phyloP scores from a whole-genome alignment of 2,888 invertebrate species.

The Diarsia rubi region DNA sequence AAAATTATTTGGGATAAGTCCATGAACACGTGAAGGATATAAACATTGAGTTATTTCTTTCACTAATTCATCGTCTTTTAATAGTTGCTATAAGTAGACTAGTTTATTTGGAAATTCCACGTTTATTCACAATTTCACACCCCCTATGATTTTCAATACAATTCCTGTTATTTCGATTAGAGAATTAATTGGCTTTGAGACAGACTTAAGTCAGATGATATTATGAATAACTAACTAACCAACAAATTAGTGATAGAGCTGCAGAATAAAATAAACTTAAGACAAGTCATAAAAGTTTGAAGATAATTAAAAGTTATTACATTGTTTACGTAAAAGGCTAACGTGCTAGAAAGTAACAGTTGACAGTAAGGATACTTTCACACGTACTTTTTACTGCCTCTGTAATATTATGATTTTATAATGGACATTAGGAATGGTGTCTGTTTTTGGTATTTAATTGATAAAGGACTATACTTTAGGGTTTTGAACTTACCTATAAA shows the following conservation, averaged over 20 bases:
- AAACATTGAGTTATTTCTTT: too few relatives aligned
- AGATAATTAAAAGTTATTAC: constrained; percentile 44
- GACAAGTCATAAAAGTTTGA: constrained; percentile 32
- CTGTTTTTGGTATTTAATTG: neutral
- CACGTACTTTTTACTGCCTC: constrained; percentile 11
- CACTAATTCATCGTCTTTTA: too few relatives aligned
- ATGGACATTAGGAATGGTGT: neutral
- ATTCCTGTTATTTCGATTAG: neutral
- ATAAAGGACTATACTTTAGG: neutral
- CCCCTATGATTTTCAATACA: neutral
- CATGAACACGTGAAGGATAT: too few relatives aligned
- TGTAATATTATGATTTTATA: constrained; percentile 7
- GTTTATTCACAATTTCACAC: neutral
- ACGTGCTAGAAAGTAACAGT: constrained; percentile 48
- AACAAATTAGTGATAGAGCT: neutral
- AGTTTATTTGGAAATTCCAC: neutral
- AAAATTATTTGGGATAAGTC: too few relatives aligned
- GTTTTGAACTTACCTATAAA: neutral
- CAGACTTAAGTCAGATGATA: too few relatives aligned
- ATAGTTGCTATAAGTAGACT: neutral
- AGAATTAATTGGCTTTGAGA: too few relatives aligned
- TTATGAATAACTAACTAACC: neutral
- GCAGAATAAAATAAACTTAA: neutral
- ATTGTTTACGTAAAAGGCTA: constrained; percentile 18
- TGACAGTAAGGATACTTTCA: constrained; percentile 47